Evolutionary conservation across 2,113 vertebrate species (phyloP).

Genomic region (Scortum barcoo): DNA sequence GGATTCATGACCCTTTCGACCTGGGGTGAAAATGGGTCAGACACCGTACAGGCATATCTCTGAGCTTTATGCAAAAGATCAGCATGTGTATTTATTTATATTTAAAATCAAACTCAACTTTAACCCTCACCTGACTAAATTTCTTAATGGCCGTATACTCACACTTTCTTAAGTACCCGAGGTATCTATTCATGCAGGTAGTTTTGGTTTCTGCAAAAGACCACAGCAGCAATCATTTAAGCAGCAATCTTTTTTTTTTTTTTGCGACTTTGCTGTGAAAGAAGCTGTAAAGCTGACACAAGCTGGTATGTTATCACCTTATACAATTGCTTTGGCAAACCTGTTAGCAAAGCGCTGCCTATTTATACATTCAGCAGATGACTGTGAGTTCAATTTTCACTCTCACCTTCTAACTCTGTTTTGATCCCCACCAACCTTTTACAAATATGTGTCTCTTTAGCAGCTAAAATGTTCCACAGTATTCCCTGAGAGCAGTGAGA

Average conservation of each 20-base stretch:
- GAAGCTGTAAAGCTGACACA: not conserved
- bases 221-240: too few relatives aligned
- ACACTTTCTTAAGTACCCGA: not conserved
- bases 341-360: not conserved
- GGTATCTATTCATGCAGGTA: not conserved
- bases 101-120: slow-evolving; percentile 7
- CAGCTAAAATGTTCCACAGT: too few relatives aligned
- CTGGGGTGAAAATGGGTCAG: not conserved
- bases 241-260: not conserved
- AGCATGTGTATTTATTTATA: not conserved
- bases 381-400: not conserved
- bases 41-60: not conserved
- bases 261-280: not conserved
- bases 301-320: not conserved
- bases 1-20: not conserved
- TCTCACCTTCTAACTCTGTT: not conserved
- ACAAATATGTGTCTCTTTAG: not conserved
- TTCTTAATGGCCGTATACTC: not conserved
- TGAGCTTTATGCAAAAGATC: not conserved
- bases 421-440: not conserved
- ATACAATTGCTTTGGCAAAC: not conserved
- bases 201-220: slow-evolving; percentile 33
- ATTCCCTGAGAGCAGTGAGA: not conserved
- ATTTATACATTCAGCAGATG: not conserved
- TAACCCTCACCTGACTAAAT: slow-evolving; percentile 1